These are phyloP conservation scores for Trichosurus vulpecula DNA, from an alignment of 2,797 vertebrate genomes.

Conservation along the genomic window DNA sequence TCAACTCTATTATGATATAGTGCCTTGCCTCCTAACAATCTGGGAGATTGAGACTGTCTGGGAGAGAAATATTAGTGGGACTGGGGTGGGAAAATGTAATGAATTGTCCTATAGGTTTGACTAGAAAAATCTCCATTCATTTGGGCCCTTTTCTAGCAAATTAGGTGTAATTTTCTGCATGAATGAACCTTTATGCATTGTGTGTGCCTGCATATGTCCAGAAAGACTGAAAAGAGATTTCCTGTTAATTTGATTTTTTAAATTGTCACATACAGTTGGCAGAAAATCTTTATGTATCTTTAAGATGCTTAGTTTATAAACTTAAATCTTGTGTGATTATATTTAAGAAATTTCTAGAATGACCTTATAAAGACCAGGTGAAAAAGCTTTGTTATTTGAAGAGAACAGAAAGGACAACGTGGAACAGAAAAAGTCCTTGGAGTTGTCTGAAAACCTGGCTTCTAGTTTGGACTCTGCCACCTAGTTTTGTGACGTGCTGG, in stretches of 20 bases:
- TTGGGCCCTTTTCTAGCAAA: not conserved
- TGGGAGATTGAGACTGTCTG: not conserved
- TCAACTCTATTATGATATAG: not conserved
- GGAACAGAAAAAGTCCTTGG: not conserved
- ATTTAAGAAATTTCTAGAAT: not conserved
- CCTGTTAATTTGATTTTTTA: constrained; percentile 56
- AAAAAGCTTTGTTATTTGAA: not conserved
- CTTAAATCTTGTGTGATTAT: not conserved
- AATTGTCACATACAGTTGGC: constrained; percentile 44
- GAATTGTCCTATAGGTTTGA: not conserved
- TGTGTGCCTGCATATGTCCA: not conserved
- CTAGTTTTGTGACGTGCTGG: not conserved
- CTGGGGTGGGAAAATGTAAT: no score
- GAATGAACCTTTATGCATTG: not conserved
- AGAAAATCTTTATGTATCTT: constrained; percentile 69
- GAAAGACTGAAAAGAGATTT: constrained; percentile 54
- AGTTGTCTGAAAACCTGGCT: not conserved
- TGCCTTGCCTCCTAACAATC: not conserved
- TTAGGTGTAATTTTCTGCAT: not conserved
- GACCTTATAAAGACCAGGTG: not conserved
- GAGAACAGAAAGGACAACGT: not conserved
- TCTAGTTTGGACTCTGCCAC: not conserved
- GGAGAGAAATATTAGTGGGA: not conserved
- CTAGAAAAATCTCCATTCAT: rapidly evolving
- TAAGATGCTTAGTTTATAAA: not conserved